These are phyloP conservation scores for Volucella zonaria DNA, from an alignment of 2,888 invertebrate species.

Conservation along the genomic window DNA sequence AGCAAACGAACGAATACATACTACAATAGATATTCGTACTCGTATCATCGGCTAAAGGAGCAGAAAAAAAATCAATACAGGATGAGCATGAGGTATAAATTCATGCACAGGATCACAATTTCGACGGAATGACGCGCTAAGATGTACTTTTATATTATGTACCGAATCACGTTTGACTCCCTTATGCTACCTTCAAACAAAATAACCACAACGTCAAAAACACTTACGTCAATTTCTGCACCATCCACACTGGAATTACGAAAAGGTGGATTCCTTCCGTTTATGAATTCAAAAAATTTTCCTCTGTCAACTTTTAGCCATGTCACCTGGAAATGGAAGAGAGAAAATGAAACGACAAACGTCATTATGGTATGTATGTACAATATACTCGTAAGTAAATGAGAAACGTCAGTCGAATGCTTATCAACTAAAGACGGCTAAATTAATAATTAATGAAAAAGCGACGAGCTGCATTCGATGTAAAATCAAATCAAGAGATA, in stretches of 20 bases:
- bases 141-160: constrained; percentile 33
- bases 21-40: too few species aligned
- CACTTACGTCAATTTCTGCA: constrained; percentile 90
- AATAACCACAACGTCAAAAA: constrained; percentile 47
- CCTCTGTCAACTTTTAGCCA: constrained; percentile 83
- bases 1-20: constrained; percentile 15
- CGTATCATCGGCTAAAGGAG: constrained; percentile 22
- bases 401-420: constrained; percentile 43
- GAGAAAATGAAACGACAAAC: constrained; percentile 17
- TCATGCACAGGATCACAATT: constrained; percentile 38
- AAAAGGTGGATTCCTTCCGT: constrained; percentile 89
- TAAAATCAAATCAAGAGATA: constrained; percentile 16
- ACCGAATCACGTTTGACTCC: constrained; percentile 48
- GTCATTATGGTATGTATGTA: not conserved
- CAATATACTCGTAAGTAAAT: constrained; percentile 34
- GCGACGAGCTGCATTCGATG: constrained; percentile 12
- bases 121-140: constrained; percentile 35
- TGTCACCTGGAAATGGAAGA: constrained; percentile 79
- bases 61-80: constrained; percentile 55
- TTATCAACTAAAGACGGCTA: constrained; percentile 24
- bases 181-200: constrained; percentile 14
- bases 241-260: constrained; percentile 87
- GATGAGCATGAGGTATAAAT: constrained; percentile 29
- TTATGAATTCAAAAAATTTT: constrained; percentile 92
- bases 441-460: constrained; percentile 47